Evolutionary conservation across 1,140 invertebrate species (phyloP).

Genomic region (Papilio polyxenes): DNA sequence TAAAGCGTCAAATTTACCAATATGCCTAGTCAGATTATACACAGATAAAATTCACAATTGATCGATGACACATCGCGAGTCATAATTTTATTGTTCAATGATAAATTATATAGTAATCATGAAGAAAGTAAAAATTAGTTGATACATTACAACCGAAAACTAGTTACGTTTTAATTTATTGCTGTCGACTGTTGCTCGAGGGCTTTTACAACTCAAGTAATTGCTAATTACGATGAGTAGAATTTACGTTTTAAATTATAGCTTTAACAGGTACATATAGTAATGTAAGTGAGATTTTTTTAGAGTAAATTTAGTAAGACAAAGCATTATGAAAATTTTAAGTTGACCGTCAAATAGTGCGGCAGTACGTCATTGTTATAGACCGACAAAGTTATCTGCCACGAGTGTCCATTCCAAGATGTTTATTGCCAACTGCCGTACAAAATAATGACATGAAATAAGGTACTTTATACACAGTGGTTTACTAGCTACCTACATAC

Average conservation of each 20-base stretch:
- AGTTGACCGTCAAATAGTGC: too few species aligned
- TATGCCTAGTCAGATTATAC: not conserved
- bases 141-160: slow-evolving; percentile 6
- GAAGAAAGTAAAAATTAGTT: not conserved
- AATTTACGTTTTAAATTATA: not conserved
- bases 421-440: too few species aligned
- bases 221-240: not conserved
- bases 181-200: not conserved
- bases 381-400: too few species aligned
- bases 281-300: too few species aligned
- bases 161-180: not conserved
- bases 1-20: not conserved
- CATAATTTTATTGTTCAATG: not conserved
- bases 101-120: slow-evolving; percentile 24
- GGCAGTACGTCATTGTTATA: too few species aligned
- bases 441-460: too few species aligned
- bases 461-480: too few species aligned
- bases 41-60: not conserved
- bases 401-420: too few species aligned
- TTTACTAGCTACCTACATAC: too few species aligned
- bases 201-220: not conserved
- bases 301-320: too few species aligned
- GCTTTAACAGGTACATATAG: not conserved
- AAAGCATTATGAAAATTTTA: too few species aligned
- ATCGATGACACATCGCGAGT: not conserved